Percentiles rank a stretch among this genome's conserved stretches.
These are phyloP conservation scores for Indri indri DNA, from an alignment of 2,113 vertebrate genomes.

Conservation along the genomic window DNA sequence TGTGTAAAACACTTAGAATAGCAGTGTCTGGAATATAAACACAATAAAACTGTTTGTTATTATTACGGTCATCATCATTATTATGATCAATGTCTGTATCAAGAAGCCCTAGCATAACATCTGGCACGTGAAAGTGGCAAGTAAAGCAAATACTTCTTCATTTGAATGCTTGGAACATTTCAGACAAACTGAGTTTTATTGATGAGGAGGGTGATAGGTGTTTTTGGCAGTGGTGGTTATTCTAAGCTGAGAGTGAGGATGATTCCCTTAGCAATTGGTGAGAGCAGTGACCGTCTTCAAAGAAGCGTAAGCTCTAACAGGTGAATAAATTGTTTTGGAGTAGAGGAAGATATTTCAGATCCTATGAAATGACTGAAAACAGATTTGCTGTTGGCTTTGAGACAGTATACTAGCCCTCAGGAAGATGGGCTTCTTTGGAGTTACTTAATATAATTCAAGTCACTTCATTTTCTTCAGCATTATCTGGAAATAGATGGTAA, in stretches of 20 bases:
- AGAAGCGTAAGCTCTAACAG: neutral
- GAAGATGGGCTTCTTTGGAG: neutral
- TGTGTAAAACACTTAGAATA: neutral
- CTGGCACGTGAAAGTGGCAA: neutral
- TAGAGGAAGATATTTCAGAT: neutral
- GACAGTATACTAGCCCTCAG: neutral
- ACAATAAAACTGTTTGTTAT: neutral
- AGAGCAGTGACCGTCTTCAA: neutral
- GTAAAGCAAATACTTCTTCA: neutral
- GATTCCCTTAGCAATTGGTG: neutral
- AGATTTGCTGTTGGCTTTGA: neutral
- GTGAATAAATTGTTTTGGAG: neutral
- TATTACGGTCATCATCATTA: neutral
- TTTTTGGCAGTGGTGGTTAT: neutral
- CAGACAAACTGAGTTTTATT: neutral
- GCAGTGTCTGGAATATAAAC: neutral
- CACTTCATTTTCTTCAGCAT: neutral
- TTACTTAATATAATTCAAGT: neutral
- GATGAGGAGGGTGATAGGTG: neutral
- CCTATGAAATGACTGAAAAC: neutral
- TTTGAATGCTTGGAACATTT: neutral
- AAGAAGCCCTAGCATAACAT: neutral
- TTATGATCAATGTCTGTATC: neutral
- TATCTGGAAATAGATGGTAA: conserved; percentile 45
- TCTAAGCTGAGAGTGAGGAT: neutral